Evolutionary conservation across 2,797 vertebrate genomes (phyloP).

Genomic region (Danio choprae): DNA sequence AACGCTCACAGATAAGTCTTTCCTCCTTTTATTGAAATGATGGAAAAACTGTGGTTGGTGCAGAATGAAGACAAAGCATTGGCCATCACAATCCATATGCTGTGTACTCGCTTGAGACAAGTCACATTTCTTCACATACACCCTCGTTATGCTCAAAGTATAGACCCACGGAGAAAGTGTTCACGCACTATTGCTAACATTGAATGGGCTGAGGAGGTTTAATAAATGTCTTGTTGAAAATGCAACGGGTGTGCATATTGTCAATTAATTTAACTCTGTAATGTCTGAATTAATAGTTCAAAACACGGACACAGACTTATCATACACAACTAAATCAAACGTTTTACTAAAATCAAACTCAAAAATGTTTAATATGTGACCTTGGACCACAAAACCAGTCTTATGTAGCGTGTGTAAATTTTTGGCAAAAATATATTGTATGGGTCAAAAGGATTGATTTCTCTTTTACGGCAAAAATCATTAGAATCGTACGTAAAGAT

Average conservation of each 20-base stretch:
- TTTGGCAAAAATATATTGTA: too few relatives aligned
- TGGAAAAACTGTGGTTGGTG: slow-evolving; percentile 3
- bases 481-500: too few relatives aligned
- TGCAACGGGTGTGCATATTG: not conserved
- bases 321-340: too few relatives aligned
- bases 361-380: too few relatives aligned
- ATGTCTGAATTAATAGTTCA: too few relatives aligned
- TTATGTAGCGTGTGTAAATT: too few relatives aligned
- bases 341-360: too few relatives aligned
- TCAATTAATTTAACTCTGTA: not conserved
- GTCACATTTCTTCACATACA: slow-evolving; percentile 50
- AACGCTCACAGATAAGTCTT: slow-evolving; percentile 17
- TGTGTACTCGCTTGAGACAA: slow-evolving; percentile 34
- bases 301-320: too few relatives aligned
- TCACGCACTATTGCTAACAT: slow-evolving; percentile 40
- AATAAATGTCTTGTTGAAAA: slow-evolving; percentile 43
- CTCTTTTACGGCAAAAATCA: too few relatives aligned
- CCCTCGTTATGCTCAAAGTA: slow-evolving; percentile 39
- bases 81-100: slow-evolving; percentile 10
- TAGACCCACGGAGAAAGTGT: slow-evolving; percentile 47
- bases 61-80: slow-evolving; percentile 34
- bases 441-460: too few relatives aligned
- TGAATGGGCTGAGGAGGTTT: slow-evolving; percentile 24
- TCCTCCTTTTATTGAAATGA: slow-evolving; percentile 42
- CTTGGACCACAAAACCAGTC: too few relatives aligned